Evolutionary conservation across 2,797 vertebrate species (phyloP), one percentile per base, ranked within the genome.

Genomic region (Ataeniobius toweri): DNA sequence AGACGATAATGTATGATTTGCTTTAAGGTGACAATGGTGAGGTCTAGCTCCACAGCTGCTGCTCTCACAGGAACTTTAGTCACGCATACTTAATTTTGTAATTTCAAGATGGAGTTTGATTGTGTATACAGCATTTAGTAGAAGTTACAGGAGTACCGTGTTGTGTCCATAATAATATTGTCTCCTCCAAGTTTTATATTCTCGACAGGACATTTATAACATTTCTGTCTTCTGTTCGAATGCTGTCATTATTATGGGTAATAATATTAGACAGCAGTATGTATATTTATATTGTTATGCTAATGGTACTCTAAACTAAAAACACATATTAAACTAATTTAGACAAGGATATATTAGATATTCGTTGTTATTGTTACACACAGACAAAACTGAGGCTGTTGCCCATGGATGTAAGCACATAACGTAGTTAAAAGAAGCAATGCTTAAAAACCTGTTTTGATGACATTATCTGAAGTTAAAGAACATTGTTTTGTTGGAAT

Each of bases 1-100:
- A 91, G 77, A 92, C 94, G 65, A 93, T 87, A 74, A 88, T 89
- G 79, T 92, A 90, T 73, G 53, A 78, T 72, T 80, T 24, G 5
- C 1, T 83, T 39, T 87, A 74, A 78, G 79, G 91, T 94, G 75
- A 96, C 83, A 80, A 91, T 56, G 5, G 91, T 79, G 0, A 92
- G 78, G 39, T 94, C 93, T 9, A 72, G 78, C 69, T 88, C 80
- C 50, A 65, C 56, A 50, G 12, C 77, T 68, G 94, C 89, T 80
- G 75, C 69, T 58, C 56, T 91, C 91, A 65, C 93, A 92, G 61
- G 78, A 92, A 20, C 20, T 22, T 48, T 78, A 75, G 74, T 89
- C 89, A 13, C 70, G 56, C 68, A 79, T 46, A 74, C 14, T 28
- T 65, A 13, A 69, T 26, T 79, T 53, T 36, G 73, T 39, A 58